These are phyloP conservation scores for Telmatochromis sp. DNA, from an alignment of 2,113 vertebrate genomes.

Conservation along the genomic window DNA sequence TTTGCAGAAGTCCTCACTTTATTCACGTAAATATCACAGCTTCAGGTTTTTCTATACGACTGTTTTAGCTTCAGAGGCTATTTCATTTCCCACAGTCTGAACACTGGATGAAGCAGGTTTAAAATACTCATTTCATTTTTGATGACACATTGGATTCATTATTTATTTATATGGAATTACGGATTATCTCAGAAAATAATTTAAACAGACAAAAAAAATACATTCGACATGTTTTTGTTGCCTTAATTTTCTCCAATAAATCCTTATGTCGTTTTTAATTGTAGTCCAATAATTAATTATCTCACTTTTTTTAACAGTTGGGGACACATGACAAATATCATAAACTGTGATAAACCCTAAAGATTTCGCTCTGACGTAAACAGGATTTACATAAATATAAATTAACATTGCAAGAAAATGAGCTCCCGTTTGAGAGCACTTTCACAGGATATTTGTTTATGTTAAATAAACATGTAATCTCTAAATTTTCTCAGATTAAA, in stretches of 20 bases:
- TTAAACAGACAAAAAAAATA: neutral
- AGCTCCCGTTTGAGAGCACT: rapidly evolving
- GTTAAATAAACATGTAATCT: neutral
- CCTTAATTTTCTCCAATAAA: neutral
- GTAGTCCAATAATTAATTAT: neutral
- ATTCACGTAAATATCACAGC: rapidly evolving
- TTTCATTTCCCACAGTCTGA: neutral
- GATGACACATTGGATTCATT: neutral
- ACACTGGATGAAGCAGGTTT: neutral
- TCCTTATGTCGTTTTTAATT: rapidly evolving
- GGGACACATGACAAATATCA: rapidly evolving
- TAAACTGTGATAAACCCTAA: neutral
- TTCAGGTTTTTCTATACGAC: neutral
- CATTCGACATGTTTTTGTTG: rapidly evolving
- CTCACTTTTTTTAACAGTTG: neutral
- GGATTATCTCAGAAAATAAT: neutral
- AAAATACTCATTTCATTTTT: rapidly evolving
- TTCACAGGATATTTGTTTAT: neutral
- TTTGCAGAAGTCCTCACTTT: neutral
- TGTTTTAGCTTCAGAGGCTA: neutral
- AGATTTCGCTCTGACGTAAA: rapidly evolving
- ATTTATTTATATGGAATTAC: neutral
- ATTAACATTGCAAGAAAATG: neutral
- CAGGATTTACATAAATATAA: neutral
- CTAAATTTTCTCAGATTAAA: neutral